These are phyloP conservation scores for Tiliacea citrago DNA, from an alignment of 2,888 invertebrate genomes.

Conservation along the genomic window DNA sequence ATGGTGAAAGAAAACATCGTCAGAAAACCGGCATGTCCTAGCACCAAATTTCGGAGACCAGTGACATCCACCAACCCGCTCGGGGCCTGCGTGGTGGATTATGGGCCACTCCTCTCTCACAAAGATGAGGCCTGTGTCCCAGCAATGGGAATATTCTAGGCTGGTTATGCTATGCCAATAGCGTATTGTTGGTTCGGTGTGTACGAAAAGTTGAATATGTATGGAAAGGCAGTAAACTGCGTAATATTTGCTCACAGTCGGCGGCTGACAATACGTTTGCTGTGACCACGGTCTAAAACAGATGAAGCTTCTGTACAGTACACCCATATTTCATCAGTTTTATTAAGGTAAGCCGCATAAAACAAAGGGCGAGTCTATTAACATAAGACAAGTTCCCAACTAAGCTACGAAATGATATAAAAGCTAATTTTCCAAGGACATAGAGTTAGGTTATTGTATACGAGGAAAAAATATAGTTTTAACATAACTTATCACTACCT, in stretches of 20 bases:
- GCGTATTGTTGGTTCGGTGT: background rate
- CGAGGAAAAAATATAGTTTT: background rate
- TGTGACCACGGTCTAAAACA: background rate
- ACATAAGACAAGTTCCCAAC: background rate
- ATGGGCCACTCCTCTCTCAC: too few species aligned
- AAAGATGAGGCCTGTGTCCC: too few species aligned
- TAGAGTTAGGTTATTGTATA: background rate
- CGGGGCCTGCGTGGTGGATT: too few species aligned
- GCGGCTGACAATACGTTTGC: background rate
- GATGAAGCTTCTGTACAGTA: background rate
- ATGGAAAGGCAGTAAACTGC: background rate
- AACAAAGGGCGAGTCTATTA: background rate
- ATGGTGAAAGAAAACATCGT: too few species aligned
- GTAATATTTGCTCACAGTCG: background rate
- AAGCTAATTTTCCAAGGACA: background rate
- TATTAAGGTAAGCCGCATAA: background rate
- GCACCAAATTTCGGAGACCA: too few species aligned
- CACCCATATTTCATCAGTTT: background rate
- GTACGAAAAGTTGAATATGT: background rate
- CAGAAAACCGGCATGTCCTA: too few species aligned
- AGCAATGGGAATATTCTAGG: too few species aligned
- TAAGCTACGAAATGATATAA: background rate
- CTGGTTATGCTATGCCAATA: too few species aligned
- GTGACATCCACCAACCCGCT: too few species aligned
- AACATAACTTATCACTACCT: conserved; percentile 15